Conservation (phyloP, 2,888 invertebrate species). For the Bellardia pandia region DNA sequence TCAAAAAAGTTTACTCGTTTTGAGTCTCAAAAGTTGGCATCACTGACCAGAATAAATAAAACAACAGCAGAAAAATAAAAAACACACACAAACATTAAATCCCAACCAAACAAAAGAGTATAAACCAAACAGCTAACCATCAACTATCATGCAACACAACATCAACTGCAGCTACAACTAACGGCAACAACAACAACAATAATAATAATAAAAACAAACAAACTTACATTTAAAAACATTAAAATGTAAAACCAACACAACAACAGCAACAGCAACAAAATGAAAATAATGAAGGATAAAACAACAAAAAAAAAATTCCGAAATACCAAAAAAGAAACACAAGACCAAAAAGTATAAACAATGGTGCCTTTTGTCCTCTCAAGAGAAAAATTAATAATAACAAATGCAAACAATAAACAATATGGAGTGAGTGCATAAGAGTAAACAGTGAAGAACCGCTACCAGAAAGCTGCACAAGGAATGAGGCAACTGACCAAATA, state of each 20-base stretch:
- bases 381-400: constrained; percentile 70
- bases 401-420: constrained; percentile 68
- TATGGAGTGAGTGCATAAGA: constrained; percentile 5
- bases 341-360: constrained; percentile 43
- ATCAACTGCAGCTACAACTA: constrained; percentile 27
- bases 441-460: not conserved
- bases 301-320: constrained; percentile 25
- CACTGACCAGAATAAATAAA: no score
- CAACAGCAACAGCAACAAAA: not conserved
- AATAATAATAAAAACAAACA: constrained; percentile 4
- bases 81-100: constrained; percentile 46
- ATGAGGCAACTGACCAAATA: not conserved
- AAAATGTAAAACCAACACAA: not conserved
- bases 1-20: no score
- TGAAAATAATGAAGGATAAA: constrained; percentile 13
- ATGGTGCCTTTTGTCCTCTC: constrained; percentile 56
- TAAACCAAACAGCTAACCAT: constrained; percentile 36
- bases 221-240: constrained; percentile 24
- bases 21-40: no score
- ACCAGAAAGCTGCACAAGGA: not conserved
- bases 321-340: constrained; percentile 12
- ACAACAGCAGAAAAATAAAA: no score
- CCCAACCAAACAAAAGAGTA: constrained; percentile 32
- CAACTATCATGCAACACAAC: constrained; percentile 52
- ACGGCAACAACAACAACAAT: constrained; percentile 2